Evolutionary conservation across 2,797 vertebrate genomes (phyloP).

Genomic region (Lepus townsendii): DNA sequence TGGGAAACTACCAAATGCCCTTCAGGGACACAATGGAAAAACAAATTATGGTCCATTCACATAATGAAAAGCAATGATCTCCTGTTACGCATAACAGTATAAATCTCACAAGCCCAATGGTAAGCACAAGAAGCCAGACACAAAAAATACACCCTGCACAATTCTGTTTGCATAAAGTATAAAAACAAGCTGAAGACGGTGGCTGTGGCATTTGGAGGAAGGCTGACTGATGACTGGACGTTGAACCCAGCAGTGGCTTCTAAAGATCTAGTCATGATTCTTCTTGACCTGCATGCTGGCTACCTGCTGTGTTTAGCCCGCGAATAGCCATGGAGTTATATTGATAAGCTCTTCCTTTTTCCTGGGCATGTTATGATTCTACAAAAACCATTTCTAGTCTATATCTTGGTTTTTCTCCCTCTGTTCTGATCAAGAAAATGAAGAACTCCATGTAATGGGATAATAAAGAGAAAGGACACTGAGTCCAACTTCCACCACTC

Average conservation of each 20-base stretch:
- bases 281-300: not conserved
- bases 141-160: rapidly evolving
- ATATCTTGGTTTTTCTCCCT: not conserved
- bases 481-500: not conserved
- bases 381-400: not conserved
- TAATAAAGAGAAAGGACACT: not conserved
- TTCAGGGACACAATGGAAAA: not conserved
- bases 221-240: not conserved
- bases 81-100: not conserved
- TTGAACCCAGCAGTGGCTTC: not conserved
- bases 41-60: not conserved
- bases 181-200: not conserved
- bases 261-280: not conserved
- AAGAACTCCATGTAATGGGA: not conserved
- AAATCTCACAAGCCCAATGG: not conserved
- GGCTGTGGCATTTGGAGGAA: not conserved
- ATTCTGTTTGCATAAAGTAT: not conserved
- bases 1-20: not conserved
- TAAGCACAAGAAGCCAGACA: not conserved
- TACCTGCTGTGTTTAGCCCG: not conserved
- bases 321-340: not conserved
- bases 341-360: not conserved
- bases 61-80: not conserved
- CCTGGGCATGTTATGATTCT: not conserved
- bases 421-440: conserved; percentile 21